phyloP scores from a whole-genome alignment of 2,888 invertebrate species.

The Calephelis perditalis region DNA sequence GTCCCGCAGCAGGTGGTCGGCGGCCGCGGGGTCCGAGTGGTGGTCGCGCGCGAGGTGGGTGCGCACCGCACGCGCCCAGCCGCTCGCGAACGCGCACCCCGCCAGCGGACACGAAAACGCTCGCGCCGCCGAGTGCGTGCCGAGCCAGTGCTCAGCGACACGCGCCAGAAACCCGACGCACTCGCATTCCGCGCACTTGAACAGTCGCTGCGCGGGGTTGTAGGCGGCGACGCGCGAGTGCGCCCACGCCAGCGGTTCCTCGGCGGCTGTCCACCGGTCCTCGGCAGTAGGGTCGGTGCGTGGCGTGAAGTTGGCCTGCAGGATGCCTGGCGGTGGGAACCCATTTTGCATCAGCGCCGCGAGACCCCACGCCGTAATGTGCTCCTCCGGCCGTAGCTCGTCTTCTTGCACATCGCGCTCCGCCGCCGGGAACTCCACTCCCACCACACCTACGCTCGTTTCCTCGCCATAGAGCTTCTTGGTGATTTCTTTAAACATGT shows the following conservation, averaged over 20 bases:
- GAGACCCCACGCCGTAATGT: conserved; percentile 84
- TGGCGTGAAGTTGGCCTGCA: conserved; percentile 78
- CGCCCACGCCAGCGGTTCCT: conserved; percentile 85
- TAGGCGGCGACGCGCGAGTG: conserved; percentile 89
- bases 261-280: conserved; percentile 83
- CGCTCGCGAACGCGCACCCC: conserved; percentile 86
- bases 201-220: conserved; percentile 85
- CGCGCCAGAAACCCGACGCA: conserved; percentile 85
- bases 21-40: conserved; percentile 81
- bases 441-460: conserved; percentile 57
- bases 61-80: conserved; percentile 86
- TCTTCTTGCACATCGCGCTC: conserved; percentile 72
- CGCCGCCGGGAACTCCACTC: conserved; percentile 67
- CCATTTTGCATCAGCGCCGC: conserved; percentile 88
- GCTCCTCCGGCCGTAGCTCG: conserved; percentile 83
- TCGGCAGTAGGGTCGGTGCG: conserved; percentile 69
- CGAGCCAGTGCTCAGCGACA: conserved; percentile 87
- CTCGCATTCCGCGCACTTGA: conserved; percentile 86
- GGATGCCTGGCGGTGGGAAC: conserved; percentile 81
- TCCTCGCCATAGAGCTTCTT: conserved; percentile 94
- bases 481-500: conserved; percentile 95
- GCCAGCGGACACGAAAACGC: conserved; percentile 82
- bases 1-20: conserved; percentile 81
- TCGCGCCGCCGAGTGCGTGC: conserved; percentile 82
- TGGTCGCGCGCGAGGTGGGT: conserved; percentile 86